phyloP scores from a whole-genome alignment of 1,140 invertebrate species.

The Drosophila sproati region DNA sequence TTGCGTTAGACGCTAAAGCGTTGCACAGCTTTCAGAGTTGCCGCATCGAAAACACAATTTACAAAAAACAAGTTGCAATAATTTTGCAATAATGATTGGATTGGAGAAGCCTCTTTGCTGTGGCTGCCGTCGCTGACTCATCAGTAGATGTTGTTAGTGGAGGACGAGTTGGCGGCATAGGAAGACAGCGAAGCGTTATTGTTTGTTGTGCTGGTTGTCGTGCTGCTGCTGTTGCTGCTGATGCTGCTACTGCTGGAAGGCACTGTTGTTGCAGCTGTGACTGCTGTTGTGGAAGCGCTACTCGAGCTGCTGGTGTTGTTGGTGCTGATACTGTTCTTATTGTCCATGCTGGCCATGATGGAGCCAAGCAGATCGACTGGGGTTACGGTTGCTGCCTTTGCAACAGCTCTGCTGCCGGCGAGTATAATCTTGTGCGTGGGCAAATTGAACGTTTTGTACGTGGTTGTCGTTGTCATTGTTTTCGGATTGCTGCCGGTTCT shows the following conservation, averaged over 20 bases:
- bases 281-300: constrained; percentile 11
- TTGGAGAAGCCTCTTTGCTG: constrained; percentile 56
- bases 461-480: constrained; percentile 43
- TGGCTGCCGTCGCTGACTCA: constrained; percentile 32
- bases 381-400: constrained; percentile 31
- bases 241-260: constrained; percentile 37
- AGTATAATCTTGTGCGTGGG: constrained; percentile 71
- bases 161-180: constrained; percentile 49
- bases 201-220: constrained; percentile 45
- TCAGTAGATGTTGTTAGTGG: constrained; percentile 61
- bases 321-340: constrained; percentile 47
- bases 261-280: constrained; percentile 20
- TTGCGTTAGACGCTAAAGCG: constrained; percentile 37
- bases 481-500: constrained; percentile 13
- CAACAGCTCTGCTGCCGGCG: constrained; percentile 42
- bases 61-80: constrained; percentile 49
- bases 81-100: constrained; percentile 32
- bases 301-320: constrained; percentile 1
- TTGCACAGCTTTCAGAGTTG: constrained; percentile 11
- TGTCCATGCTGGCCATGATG: constrained; percentile 84
- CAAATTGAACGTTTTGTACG: constrained; percentile 73
- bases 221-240: constrained; percentile 14
- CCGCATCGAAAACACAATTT: constrained; percentile 35
- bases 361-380: constrained; percentile 78
- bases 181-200: constrained; percentile 52